Percentiles rank a stretch among this genome's conserved stretches.
Evolutionary conservation across 2,888 invertebrate species (phyloP).

Genomic region (Agonopterix arenella): DNA sequence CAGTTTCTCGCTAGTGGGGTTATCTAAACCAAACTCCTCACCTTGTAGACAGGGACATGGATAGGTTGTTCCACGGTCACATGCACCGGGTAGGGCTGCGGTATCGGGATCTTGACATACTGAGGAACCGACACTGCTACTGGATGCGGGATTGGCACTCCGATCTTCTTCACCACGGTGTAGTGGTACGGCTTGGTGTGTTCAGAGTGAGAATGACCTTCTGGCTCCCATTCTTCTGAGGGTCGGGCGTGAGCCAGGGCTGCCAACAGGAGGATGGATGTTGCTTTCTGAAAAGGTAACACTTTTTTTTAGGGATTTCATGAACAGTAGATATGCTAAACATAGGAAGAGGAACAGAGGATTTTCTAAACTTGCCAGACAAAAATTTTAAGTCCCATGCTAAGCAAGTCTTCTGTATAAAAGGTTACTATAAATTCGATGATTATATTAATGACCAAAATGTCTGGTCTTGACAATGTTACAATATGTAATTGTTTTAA

Average conservation of each 20-base stretch:
- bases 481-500: too few relatives aligned
- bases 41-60: slow-evolving; percentile 83
- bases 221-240: slow-evolving; percentile 68
- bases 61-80: slow-evolving; percentile 84
- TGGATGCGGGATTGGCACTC: slow-evolving; percentile 84
- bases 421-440: too few relatives aligned
- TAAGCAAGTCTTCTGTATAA: too few relatives aligned
- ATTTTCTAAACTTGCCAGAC: too few relatives aligned
- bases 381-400: too few relatives aligned
- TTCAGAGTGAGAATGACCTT: slow-evolving; percentile 80
- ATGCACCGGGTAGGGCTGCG: slow-evolving; percentile 85
- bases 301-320: background rate
- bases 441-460: too few relatives aligned
- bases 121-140: slow-evolving; percentile 83
- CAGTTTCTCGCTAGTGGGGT: background rate
- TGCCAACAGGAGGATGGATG: slow-evolving; percentile 51
- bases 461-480: too few relatives aligned
- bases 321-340: too few relatives aligned
- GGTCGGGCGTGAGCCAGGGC: slow-evolving; percentile 46
- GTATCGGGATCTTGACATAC: slow-evolving; percentile 82
- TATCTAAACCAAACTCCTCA: slow-evolving; percentile 22
- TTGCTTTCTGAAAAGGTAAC: slow-evolving; percentile 49
- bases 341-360: too few relatives aligned
- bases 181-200: slow-evolving; percentile 83
- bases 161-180: slow-evolving; percentile 83